A percentile compares a stretch with the other conserved stretches of the same genome.
phyloP scores from a whole-genome alignment of 2,113 vertebrate genomes.

The Ophthalmolycus amberensis region DNA sequence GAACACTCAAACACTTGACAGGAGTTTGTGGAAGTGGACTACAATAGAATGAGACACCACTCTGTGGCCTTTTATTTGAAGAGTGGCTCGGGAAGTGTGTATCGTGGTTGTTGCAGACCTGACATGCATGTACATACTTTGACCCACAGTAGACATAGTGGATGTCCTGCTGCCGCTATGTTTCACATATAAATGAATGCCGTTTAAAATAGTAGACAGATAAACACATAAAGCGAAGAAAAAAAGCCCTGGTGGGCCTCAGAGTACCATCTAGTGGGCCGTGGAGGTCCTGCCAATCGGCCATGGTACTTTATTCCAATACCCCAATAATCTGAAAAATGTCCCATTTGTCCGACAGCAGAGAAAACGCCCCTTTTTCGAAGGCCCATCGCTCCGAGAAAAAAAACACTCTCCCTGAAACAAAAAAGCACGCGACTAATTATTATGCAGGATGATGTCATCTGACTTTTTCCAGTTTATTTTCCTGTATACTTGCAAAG shows the following conservation, averaged over 20 bases:
- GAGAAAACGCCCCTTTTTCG: background rate
- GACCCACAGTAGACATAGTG: background rate
- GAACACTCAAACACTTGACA: constrained; percentile 40
- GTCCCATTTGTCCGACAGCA: too few species aligned
- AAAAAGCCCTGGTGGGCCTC: background rate
- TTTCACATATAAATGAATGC: too few species aligned
- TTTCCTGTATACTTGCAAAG: background rate
- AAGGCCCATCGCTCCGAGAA: background rate
- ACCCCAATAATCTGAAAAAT: too few species aligned
- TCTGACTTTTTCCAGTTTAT: background rate
- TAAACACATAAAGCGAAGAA: background rate
- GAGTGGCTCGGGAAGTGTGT: background rate
- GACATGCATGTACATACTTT: background rate
- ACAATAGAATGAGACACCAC: background rate
- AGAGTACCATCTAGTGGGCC: background rate
- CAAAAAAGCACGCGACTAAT: background rate
- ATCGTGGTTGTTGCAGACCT: too few species aligned
- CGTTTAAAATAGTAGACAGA: background rate
- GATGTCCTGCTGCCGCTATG: background rate
- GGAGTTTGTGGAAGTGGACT: constrained; percentile 18
- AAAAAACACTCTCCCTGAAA: background rate
- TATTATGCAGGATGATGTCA: background rate
- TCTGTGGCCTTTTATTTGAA: constrained; percentile 10
- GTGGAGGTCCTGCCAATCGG: background rate
- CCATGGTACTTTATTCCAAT: too few species aligned